Evolutionary conservation across 1,140 invertebrate genomes (phyloP).

Genomic region (Pantala flavescens): DNA sequence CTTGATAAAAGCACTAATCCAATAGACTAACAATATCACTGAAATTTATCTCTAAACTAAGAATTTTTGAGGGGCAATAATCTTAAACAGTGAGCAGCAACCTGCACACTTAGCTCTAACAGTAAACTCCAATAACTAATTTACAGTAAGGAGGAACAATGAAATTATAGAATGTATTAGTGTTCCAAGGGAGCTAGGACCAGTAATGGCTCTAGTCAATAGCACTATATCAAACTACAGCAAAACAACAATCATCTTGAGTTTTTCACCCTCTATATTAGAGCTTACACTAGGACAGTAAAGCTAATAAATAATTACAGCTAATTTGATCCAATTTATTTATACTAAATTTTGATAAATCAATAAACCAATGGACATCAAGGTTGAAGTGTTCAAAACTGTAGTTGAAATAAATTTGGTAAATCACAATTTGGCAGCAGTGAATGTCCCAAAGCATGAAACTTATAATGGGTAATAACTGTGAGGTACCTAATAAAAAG

Average conservation of each 20-base stretch:
- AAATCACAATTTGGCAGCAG: constrained; percentile 23
- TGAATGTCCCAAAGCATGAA: constrained; percentile 23
- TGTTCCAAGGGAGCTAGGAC: constrained; percentile 3
- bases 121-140: neutral
- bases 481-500: constrained; percentile 22
- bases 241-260: neutral
- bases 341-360: constrained; percentile 9
- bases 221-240: neutral
- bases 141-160: neutral
- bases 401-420: neutral
- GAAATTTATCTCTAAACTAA: neutral
- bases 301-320: constrained; percentile 11
- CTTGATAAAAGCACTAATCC: neutral
- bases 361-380: neutral
- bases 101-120: neutral
- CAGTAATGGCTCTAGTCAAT: constrained; percentile 9
- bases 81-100: neutral
- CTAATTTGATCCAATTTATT: constrained; percentile 13
- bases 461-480: constrained; percentile 19
- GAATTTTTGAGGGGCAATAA: neutral
- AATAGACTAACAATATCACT: constrained; percentile 1
- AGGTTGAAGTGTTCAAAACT: neutral
- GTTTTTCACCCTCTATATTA: constrained; percentile 2
- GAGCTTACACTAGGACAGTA: constrained; percentile 1
- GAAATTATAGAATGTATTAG: neutral